Base-by-base conservation (phyloP, 23 tunicate genomes). In the Pegea sp. region DNA sequence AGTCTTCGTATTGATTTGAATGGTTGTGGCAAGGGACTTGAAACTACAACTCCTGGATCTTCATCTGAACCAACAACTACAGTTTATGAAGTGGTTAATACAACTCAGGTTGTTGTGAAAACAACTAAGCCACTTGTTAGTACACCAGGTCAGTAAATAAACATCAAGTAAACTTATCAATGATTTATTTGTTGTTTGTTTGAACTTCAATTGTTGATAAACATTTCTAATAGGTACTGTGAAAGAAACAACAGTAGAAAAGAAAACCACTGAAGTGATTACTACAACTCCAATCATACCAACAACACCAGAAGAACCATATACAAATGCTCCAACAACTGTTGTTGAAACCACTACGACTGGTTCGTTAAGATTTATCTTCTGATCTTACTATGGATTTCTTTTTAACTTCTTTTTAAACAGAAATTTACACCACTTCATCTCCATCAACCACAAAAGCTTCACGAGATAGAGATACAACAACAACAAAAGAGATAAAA, bases 1-100 rank as follows among this genome's bases (percentile, higher is more conserved):
- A 72, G 81, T 31, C 54, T 81, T 29, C 50, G 75, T 22, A 56
- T 84, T 22, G 84, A 73, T 28, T 13, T 84, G 13, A 49, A 57
- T 38, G 95, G 95, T 33, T 84, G 95, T 52, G 71, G 64, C 1
- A 31, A 56, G 46, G 46, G 13, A 11, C 11, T 38, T 38, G 46
- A 38, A 38, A 38, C 46, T 8, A 38, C 46, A 38, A 38, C 46
- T 38, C 16, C 46, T 38, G 16, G 13, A 38, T 8, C 13, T 38
- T 11, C 11, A 61, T 54, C 11, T 24, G 71, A 34, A 54, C 25
- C 59, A 16, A 68, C 88, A 24, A 76, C 88, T 6, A 28, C 64
- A 26, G 63, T 57, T 3, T 56, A 61, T 31, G 59, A 48, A 13
- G 71, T 63, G 29, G 55, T 64, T 24, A 77, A 71, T 1, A 67